Evolutionary conservation across 2,797 vertebrate genomes (phyloP).

Genomic region (Brachyrhaphis roseni): DNA sequence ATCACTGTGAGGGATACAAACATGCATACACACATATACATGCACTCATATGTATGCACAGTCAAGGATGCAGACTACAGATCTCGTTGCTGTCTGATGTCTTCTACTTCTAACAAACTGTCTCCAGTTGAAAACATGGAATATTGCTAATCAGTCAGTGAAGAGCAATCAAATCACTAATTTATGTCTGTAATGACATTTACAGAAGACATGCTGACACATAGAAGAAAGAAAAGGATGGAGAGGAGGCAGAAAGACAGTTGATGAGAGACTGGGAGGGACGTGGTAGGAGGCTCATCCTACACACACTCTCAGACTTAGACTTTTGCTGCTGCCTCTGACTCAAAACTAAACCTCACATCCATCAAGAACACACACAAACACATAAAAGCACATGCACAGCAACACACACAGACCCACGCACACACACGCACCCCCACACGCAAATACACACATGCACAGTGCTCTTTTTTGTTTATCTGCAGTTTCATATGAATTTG

Average conservation of each 20-base stretch:
- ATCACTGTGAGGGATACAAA: constrained; percentile 79
- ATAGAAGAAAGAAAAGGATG: constrained; percentile 53
- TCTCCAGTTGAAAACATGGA: background rate
- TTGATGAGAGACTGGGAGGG: constrained; percentile 71
- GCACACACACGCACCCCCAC: background rate
- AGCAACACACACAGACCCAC: constrained; percentile 4
- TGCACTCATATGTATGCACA: constrained; percentile 30
- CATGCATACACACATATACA: constrained; percentile 51
- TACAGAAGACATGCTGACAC: constrained; percentile 39
- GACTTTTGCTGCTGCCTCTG: constrained; percentile 71
- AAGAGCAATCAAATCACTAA: constrained; percentile 11
- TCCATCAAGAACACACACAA: constrained; percentile 53
- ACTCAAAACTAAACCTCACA: constrained; percentile 81
- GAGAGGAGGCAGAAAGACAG: constrained; percentile 58
- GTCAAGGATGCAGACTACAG: constrained; percentile 38
- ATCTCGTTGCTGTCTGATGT: constrained; percentile 31
- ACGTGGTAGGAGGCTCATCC: constrained; percentile 72
- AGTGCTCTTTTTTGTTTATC: constrained; percentile 50
- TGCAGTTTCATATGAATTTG: constrained; percentile 62
- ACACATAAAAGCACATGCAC: background rate
- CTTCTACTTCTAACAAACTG: constrained; percentile 9
- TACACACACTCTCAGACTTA: constrained; percentile 77
- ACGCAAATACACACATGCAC: constrained; percentile 9
- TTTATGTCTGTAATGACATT: constrained; percentile 13
- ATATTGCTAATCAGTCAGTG: constrained; percentile 2